Conservation (phyloP, 1,140 invertebrate genomes). For the Aphis craccivora region DNA sequence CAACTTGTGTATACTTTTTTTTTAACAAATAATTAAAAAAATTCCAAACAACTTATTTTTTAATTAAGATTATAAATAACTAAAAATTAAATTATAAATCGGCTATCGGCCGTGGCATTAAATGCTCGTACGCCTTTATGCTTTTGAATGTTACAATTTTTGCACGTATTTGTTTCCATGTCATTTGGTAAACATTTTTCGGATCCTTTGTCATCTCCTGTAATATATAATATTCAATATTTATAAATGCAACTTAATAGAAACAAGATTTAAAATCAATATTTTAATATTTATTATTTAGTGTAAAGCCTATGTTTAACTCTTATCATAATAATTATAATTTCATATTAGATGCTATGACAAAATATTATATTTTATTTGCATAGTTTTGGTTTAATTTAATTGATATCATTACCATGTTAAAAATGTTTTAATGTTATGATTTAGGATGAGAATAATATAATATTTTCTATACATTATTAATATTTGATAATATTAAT, state of each 20-base stretch:
- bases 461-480: conserved; percentile 54
- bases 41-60: background rate
- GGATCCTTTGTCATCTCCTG: conserved; percentile 83
- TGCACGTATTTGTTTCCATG: conserved; percentile 81
- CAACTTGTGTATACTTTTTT: conserved; percentile 51
- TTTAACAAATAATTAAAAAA: conserved; percentile 6
- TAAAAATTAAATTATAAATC: conserved; percentile 27
- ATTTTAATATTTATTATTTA: conserved; percentile 2
- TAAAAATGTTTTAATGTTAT: conserved; percentile 32
- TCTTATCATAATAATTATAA: background rate
- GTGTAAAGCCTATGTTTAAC: background rate
- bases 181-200: conserved; percentile 86
- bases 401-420: background rate
- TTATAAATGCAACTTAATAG: background rate
- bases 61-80: conserved; percentile 2
- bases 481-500: conserved; percentile 47
- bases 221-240: conserved; percentile 60
- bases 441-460: conserved; percentile 50
- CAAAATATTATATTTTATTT: conserved; percentile 26
- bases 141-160: conserved; percentile 73
- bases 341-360: background rate
- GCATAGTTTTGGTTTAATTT: conserved; percentile 29
- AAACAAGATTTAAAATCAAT: background rate
- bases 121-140: conserved; percentile 61
- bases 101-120: conserved; percentile 64